Conservation (phyloP, 2,113 vertebrate genomes). For the Tragelaphus imberbis region DNA sequence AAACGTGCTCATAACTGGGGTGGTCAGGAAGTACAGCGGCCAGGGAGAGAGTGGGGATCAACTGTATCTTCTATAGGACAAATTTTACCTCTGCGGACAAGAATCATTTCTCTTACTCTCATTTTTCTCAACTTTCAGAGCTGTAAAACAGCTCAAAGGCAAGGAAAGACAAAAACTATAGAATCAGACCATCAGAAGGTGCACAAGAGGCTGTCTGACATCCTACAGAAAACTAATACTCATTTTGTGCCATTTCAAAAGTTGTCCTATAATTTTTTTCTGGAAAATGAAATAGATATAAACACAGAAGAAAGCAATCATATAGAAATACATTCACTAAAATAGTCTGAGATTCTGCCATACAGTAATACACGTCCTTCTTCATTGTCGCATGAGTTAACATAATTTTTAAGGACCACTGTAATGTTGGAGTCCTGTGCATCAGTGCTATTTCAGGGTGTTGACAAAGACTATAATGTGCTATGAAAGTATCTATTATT, state of each 20-base stretch:
- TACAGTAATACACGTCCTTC: not conserved
- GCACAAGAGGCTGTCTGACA: not conserved
- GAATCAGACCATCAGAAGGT: not conserved
- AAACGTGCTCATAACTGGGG: not conserved
- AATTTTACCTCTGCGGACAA: not conserved
- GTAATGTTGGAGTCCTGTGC: not conserved
- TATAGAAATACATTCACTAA: not conserved
- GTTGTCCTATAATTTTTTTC: not conserved
- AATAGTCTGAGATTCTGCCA: not conserved
- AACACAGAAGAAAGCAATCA: not conserved
- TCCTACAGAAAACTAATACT: not conserved
- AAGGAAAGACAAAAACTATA: not conserved
- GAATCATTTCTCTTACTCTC: not conserved
- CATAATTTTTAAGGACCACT: not conserved
- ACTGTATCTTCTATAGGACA: not conserved
- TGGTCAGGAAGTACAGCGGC: not conserved
- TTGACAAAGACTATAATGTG: not conserved
- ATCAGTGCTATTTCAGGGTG: not conserved
- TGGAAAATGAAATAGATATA: not conserved
- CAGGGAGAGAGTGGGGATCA: not conserved
- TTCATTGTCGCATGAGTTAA: not conserved
- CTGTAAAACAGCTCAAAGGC: not conserved
- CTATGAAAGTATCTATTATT: not conserved
- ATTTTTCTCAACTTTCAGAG: not conserved
- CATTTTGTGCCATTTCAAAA: not conserved